Evolutionary conservation across 2,797 vertebrate species (phyloP).

Genomic region (Chaetophractus vellerosus): DNA sequence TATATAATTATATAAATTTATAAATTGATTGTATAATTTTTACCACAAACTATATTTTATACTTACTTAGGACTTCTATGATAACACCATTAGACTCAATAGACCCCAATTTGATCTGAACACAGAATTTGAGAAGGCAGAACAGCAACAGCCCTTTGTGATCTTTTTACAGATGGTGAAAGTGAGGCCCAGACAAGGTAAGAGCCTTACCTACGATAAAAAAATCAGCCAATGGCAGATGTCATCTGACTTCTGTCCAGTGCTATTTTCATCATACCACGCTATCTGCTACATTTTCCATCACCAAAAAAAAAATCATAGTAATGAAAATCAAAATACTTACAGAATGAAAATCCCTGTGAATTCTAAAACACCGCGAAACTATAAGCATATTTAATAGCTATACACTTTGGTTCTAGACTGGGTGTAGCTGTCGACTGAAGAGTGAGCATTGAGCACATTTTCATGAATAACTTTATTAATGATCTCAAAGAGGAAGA

Average conservation of each 20-base stretch:
- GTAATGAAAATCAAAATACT: neutral
- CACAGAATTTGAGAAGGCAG: slow-evolving; percentile 41
- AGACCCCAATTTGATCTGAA: neutral
- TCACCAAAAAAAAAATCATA: neutral
- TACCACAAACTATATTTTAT: slow-evolving; percentile 35
- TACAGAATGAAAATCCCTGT: slow-evolving; percentile 1
- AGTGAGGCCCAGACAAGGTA: neutral
- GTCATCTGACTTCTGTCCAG: neutral
- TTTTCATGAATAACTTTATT: slow-evolving; percentile 63
- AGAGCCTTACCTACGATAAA: slow-evolving; percentile 2
- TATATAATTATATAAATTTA: too few species aligned
- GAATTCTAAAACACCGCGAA: slow-evolving; percentile 14
- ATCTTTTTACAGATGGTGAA: slow-evolving; percentile 29
- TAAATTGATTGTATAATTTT: neutral
- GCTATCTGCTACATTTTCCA: neutral
- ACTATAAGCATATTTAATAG: slow-evolving; percentile 10
- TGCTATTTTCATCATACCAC: slow-evolving; percentile 7
- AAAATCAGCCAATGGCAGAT: neutral
- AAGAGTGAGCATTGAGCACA: neutral
- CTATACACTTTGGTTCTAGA: slow-evolving; percentile 35
- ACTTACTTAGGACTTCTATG: neutral
- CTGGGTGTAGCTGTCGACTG: slow-evolving; percentile 16
- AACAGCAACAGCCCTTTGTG: neutral
- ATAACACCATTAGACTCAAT: neutral
- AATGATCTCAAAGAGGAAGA: slow-evolving; percentile 49